A percentile compares a stretch with the other conserved stretches of the same genome.
Evolutionary conservation across 2,113 vertebrate species (phyloP).

Genomic region (Oryzias curvinotus): DNA sequence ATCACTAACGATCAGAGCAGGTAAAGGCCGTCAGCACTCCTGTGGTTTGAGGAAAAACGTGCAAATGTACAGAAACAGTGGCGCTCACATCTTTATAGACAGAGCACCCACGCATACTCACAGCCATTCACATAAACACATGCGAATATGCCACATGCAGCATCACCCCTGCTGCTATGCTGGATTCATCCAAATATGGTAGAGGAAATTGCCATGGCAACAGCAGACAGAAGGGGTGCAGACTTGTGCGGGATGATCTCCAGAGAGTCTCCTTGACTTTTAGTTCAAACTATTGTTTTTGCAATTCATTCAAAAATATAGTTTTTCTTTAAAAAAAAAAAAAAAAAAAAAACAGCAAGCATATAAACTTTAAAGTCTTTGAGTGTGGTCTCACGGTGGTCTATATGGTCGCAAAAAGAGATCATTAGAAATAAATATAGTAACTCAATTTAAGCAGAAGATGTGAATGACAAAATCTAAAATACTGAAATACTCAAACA

Average conservation of each 20-base stretch:
- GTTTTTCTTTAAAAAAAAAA: constrained; percentile 6
- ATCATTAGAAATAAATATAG: too few relatives aligned
- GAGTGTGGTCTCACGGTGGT: too few relatives aligned
- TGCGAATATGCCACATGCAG: constrained; percentile 41
- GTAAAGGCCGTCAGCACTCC: constrained; percentile 1
- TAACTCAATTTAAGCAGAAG: background rate
- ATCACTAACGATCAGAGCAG: background rate
- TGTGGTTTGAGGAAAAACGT: constrained; percentile 4
- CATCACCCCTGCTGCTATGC: constrained; percentile 60
- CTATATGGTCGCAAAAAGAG: too few relatives aligned
- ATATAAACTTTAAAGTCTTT: background rate
- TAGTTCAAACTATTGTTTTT: constrained; percentile 51
- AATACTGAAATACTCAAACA: constrained; percentile 5
- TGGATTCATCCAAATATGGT: constrained; percentile 67
- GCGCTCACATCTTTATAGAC: constrained; percentile 19
- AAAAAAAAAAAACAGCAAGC: too few relatives aligned
- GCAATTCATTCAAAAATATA: constrained; percentile 35
- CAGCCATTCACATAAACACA: constrained; percentile 57
- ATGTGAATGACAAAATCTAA: constrained; percentile 4
- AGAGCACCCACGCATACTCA: constrained; percentile 46
- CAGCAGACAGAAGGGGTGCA: constrained; percentile 65
- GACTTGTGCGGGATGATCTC: constrained; percentile 53
- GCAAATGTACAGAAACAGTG: constrained; percentile 18
- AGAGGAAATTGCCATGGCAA: constrained; percentile 74
- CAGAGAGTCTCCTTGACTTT: constrained; percentile 53